A percentile compares a stretch with the other conserved stretches of the same genome.
Evolutionary conservation across 2,113 vertebrate genomes (phyloP).

Genomic region (Cettia cetti): DNA sequence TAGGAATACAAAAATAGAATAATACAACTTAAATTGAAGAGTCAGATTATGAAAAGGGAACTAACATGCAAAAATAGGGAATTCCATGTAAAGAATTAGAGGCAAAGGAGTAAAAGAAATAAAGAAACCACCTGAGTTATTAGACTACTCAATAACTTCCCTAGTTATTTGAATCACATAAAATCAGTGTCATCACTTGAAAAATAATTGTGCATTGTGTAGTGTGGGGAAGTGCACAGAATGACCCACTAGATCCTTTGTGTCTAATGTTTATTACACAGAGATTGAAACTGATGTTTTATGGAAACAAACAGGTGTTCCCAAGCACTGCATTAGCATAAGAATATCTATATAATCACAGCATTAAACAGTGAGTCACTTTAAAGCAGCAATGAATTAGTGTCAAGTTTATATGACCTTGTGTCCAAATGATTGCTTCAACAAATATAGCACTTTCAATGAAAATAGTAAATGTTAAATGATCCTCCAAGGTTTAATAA

Average conservation of each 20-base stretch:
- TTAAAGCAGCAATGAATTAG: not conserved
- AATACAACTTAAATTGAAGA: not conserved
- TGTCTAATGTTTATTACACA: not conserved
- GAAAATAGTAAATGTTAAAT: slow-evolving; percentile 38
- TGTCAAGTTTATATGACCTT: slow-evolving; percentile 38
- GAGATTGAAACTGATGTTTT: not conserved
- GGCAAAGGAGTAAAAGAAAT: not conserved
- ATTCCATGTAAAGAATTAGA: not conserved
- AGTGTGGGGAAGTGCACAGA: not conserved
- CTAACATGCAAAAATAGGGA: not conserved
- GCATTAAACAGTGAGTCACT: slow-evolving; percentile 7
- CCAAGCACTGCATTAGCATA: slow-evolving; percentile 1
- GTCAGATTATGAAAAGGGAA: not conserved
- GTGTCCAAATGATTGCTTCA: slow-evolving; percentile 5
- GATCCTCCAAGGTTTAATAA: slow-evolving; percentile 34
- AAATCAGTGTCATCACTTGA: not conserved
- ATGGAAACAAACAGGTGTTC: slow-evolving; percentile 29
- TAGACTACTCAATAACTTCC: not conserved
- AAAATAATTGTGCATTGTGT: not conserved
- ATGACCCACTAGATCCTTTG: not conserved
- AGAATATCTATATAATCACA: not conserved
- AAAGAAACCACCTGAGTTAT: not conserved
- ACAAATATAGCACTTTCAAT: slow-evolving; percentile 22
- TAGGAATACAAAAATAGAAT: not conserved
- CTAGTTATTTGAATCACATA: not conserved